phyloP scores from a whole-genome alignment of 1,140 invertebrate species.

The Scaptomyza graminum region DNA sequence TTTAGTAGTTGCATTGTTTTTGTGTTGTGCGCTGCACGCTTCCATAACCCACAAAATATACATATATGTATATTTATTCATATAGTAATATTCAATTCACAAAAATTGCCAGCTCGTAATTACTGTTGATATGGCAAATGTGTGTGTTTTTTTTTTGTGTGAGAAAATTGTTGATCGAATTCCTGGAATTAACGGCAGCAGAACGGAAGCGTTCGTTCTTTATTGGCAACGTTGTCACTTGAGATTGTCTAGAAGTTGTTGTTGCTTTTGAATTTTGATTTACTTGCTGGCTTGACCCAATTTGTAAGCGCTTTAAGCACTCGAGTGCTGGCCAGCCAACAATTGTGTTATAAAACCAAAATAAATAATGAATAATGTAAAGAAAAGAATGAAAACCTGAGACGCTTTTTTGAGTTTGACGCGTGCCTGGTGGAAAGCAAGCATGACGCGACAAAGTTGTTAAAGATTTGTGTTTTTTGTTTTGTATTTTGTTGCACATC shows the following conservation, averaged over 20 bases:
- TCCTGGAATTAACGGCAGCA: constrained; percentile 65
- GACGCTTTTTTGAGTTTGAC: constrained; percentile 60
- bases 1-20: constrained; percentile 66
- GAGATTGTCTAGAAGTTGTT: constrained; percentile 18
- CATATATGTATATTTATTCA: neutral
- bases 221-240: constrained; percentile 46
- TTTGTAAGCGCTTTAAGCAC: constrained; percentile 30
- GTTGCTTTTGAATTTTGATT: constrained; percentile 43
- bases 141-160: constrained; percentile 37
- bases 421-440: constrained; percentile 64
- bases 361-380: constrained; percentile 10
- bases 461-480: constrained; percentile 49
- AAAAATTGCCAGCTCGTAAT: constrained; percentile 34
- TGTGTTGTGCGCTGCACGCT: constrained; percentile 66
- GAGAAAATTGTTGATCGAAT: constrained; percentile 68
- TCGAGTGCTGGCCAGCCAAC: neutral
- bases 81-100: constrained; percentile 50
- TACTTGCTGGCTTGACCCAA: constrained; percentile 31
- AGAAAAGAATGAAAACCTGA: constrained; percentile 30
- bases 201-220: constrained; percentile 59
- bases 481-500: constrained; percentile 71
- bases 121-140: constrained; percentile 57
- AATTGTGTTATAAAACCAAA: constrained; percentile 37
- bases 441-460: constrained; percentile 59
- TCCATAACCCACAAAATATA: constrained; percentile 24